Evolutionary conservation across 1,140 invertebrate genomes (phyloP).

Genomic region (Microplitis demolitor): DNA sequence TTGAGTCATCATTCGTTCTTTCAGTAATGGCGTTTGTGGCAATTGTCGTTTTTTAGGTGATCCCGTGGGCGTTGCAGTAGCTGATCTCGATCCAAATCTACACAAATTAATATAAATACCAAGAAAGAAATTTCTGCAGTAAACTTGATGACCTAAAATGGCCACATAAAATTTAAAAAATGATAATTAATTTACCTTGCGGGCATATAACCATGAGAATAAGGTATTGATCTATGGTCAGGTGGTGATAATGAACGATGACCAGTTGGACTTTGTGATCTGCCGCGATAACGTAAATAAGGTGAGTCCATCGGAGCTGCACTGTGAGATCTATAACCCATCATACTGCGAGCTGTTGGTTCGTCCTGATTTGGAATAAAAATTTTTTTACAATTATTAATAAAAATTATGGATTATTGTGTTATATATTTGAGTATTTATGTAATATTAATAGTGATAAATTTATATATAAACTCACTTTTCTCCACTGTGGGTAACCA

Average conservation of each 20-base stretch:
- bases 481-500: slow-evolving; percentile 57
- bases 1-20: slow-evolving; percentile 77
- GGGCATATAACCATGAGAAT: slow-evolving; percentile 52
- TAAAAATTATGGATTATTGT: too few species aligned
- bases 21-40: slow-evolving; percentile 84
- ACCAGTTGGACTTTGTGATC: slow-evolving; percentile 67
- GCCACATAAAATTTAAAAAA: not conserved
- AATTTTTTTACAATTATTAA: not conserved
- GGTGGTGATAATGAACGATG: slow-evolving; percentile 78
- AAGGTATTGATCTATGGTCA: slow-evolving; percentile 68
- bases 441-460: not conserved
- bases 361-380: slow-evolving; percentile 51
- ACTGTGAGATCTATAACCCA: slow-evolving; percentile 68
- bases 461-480: slow-evolving; percentile 50
- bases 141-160: too few species aligned
- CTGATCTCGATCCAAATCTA: slow-evolving; percentile 80
- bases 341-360: slow-evolving; percentile 59
- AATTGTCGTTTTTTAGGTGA: slow-evolving; percentile 95
- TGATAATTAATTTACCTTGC: slow-evolving; percentile 42
- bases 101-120: slow-evolving; percentile 21
- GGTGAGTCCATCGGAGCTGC: slow-evolving; percentile 77
- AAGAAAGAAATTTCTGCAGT: too few species aligned
- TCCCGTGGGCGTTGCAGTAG: slow-evolving; percentile 90
- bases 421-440: not conserved
- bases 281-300: slow-evolving; percentile 65